A percentile compares a stretch with the other conserved stretches of the same genome.
phyloP scores from a whole-genome alignment of 1,140 invertebrate genomes.

The Coelopa frigida region DNA sequence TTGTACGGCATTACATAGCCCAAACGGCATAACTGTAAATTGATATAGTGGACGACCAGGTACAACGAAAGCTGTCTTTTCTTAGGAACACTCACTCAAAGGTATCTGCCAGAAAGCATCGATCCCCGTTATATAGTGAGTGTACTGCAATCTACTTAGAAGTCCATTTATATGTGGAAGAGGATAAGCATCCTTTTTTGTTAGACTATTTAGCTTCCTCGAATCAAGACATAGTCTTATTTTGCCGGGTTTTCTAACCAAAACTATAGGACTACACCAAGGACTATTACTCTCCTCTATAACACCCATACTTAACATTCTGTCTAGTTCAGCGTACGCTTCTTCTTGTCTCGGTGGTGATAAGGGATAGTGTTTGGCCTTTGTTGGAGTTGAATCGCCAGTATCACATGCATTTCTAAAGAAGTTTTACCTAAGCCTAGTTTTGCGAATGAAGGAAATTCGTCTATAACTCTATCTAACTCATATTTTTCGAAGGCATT shows the following conservation, averaged over 20 bases:
- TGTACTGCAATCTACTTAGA: background rate
- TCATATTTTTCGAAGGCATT: background rate
- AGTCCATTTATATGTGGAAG: background rate
- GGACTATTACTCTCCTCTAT: background rate
- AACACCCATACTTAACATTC: background rate
- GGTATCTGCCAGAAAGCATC: conserved; percentile 39
- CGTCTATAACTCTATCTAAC: conserved; percentile 5
- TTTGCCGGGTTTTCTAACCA: background rate
- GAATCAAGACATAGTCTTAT: conserved; percentile 1
- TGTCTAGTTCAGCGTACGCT: background rate
- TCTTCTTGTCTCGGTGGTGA: background rate
- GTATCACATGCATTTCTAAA: background rate
- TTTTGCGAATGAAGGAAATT: conserved; percentile 5
- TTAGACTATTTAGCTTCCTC: background rate
- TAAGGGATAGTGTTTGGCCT: background rate
- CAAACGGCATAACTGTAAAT: conserved; percentile 10
- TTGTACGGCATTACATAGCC: conserved; percentile 10
- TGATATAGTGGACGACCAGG: conserved; percentile 36
- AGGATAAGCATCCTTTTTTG: conserved; percentile 1
- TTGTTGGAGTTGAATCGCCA: background rate
- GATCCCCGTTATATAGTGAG: conserved; percentile 19
- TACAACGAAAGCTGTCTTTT: conserved; percentile 46
- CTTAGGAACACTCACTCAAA: conserved; percentile 18
- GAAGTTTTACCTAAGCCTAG: conserved; percentile 5
- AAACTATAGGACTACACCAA: background rate